A percentile compares a stretch with the other conserved stretches of the same genome.
Conservation (phyloP, 2,888 invertebrate genomes). For the Parapristionchus giblindavisi region DNA sequence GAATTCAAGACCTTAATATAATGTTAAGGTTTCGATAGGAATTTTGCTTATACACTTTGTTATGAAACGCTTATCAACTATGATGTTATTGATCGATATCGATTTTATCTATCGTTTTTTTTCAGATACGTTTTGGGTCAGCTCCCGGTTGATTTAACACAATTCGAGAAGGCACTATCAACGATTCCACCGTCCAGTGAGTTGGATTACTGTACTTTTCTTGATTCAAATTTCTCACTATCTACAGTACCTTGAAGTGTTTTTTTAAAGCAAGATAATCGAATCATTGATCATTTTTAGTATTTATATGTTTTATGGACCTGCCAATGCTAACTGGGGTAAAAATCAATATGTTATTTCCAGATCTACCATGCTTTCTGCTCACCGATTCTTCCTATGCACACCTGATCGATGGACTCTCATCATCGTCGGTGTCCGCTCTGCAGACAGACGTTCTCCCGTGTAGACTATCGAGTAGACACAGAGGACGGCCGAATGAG, state of each 20-base stretch:
- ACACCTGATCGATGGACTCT: constrained; percentile 30
- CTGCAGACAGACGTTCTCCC: neutral
- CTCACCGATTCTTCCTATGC: constrained; percentile 41
- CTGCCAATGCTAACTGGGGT: no score
- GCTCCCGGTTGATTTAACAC: constrained; percentile 24
- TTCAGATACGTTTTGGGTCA: constrained; percentile 44
- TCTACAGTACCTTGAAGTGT: neutral
- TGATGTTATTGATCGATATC: no score
- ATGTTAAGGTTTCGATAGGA: no score
- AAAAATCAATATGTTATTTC: neutral
- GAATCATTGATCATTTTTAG: neutral
- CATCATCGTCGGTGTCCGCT: neutral
- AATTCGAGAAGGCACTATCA: neutral
- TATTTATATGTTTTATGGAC: neutral
- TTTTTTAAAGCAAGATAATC: neutral
- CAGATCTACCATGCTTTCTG: constrained; percentile 26
- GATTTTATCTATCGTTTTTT: no score
- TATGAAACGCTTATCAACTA: no score
- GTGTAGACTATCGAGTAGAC: no score
- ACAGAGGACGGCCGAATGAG: no score
- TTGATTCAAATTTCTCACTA: neutral
- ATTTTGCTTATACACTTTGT: no score
- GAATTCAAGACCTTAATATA: no score
- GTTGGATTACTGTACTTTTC: neutral
- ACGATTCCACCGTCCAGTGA: neutral